Evolutionary conservation across 2,797 vertebrate genomes (phyloP).

Genomic region (Euphonia xanthogaster): DNA sequence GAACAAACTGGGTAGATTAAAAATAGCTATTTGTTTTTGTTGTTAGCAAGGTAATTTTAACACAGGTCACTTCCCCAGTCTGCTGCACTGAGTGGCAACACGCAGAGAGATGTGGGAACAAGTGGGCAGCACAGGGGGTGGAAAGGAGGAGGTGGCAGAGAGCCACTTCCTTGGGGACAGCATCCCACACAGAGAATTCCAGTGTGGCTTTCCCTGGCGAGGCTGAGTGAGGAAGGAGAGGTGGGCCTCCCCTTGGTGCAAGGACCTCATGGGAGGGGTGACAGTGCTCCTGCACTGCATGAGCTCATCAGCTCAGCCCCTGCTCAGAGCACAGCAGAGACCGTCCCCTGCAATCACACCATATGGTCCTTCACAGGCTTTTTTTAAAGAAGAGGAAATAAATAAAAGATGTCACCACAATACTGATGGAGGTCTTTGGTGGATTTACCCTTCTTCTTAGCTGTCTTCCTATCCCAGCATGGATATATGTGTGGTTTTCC

Average conservation of each 20-base stretch:
- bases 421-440: neutral
- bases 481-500: neutral
- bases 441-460: neutral
- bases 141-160: neutral
- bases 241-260: accelerated
- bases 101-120: neutral
- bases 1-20: neutral
- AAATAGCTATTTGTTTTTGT: neutral
- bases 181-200: neutral
- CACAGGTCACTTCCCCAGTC: neutral
- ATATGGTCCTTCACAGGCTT: neutral
- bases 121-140: accelerated
- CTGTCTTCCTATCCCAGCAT: neutral
- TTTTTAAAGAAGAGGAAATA: neutral
- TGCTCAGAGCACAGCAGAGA: neutral
- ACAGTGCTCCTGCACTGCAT: accelerated
- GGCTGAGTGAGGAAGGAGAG: neutral
- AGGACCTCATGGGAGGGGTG: neutral
- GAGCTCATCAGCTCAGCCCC: neutral
- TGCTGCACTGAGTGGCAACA: neutral
- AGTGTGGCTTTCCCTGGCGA: neutral
- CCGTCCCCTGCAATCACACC: accelerated
- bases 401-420: neutral
- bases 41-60: neutral
- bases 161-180: neutral